Evolutionary conservation across 2,888 invertebrate species (phyloP).

Genomic region (Artemia sp.): DNA sequence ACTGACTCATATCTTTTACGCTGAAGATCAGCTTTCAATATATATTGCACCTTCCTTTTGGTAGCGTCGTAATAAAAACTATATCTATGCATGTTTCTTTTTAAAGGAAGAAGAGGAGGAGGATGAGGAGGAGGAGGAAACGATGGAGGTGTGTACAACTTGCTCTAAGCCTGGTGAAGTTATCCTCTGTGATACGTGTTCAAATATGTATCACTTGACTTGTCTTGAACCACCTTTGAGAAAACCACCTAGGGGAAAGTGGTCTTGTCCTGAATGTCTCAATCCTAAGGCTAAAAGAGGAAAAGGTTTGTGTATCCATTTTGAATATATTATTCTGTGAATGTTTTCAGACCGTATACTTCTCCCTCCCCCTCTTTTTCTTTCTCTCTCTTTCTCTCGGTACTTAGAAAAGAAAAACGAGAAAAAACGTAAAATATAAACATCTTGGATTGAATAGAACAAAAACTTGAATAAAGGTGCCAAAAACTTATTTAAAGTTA

Average conservation of each 20-base stretch:
- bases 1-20: too few relatives aligned
- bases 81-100: neutral
- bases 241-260: slow-evolving; percentile 43
- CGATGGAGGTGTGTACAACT: slow-evolving; percentile 36
- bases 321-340: too few relatives aligned
- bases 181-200: slow-evolving; percentile 45
- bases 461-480: too few relatives aligned
- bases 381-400: too few relatives aligned
- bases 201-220: slow-evolving; percentile 49
- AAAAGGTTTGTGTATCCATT: neutral
- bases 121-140: slow-evolving; percentile 4
- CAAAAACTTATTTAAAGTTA: too few relatives aligned
- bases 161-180: slow-evolving; percentile 51
- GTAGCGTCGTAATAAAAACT: neutral
- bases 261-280: slow-evolving; percentile 43
- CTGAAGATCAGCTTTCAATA: too few relatives aligned
- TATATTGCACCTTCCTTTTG: neutral
- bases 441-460: too few relatives aligned
- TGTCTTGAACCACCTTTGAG: slow-evolving; percentile 48
- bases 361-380: too few relatives aligned
- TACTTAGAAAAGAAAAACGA: too few relatives aligned
- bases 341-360: too few relatives aligned
- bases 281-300: slow-evolving; percentile 8
- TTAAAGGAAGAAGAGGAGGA: slow-evolving; percentile 21
- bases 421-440: too few relatives aligned